Percentiles rank a stretch among this genome's conserved stretches.
Evolutionary conservation across 2,797 vertebrate genomes (phyloP).

Genomic region (Loriculus beryllinus): DNA sequence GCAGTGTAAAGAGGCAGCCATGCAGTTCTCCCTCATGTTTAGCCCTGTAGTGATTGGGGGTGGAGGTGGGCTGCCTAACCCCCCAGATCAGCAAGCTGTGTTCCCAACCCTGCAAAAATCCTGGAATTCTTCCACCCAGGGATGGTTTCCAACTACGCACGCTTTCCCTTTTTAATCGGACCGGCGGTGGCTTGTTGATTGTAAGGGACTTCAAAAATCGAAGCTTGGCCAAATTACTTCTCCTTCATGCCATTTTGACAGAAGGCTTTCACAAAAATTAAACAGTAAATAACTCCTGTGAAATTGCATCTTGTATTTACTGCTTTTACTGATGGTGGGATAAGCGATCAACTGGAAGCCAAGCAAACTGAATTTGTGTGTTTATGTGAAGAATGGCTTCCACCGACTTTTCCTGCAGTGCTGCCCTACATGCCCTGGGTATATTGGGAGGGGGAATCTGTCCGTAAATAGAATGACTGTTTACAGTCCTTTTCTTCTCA

Average conservation of each 20-base stretch:
- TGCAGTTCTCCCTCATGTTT: not conserved
- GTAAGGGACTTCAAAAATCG: constrained; percentile 15
- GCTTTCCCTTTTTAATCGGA: constrained; percentile 52
- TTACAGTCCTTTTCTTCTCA: not conserved
- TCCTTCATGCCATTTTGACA: constrained; percentile 45
- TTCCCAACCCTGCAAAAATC: constrained; percentile 8
- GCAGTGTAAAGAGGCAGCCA: not conserved
- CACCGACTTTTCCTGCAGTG: not conserved
- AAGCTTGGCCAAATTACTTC: constrained; percentile 10
- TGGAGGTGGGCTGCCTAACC: not conserved
- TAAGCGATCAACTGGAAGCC: not conserved
- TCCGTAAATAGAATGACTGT: not conserved
- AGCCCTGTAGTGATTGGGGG: not conserved
- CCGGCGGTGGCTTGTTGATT: constrained; percentile 48
- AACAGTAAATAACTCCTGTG: constrained; percentile 41
- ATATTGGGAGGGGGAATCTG: not conserved
- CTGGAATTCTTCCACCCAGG: constrained; percentile 40
- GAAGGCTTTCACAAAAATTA: constrained; percentile 53
- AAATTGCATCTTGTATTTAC: constrained; percentile 36
- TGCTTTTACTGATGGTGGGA: not conserved
- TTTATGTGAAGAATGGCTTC: not conserved
- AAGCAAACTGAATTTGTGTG: not conserved
- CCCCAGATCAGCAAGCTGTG: not conserved
- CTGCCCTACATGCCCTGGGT: rapidly evolving
- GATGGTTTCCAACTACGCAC: constrained; percentile 44